Evolutionary conservation across 2,797 vertebrate genomes (phyloP), one percentile per base, ranked within the genome.

Genomic region (Myoxocephalus aenaeus): DNA sequence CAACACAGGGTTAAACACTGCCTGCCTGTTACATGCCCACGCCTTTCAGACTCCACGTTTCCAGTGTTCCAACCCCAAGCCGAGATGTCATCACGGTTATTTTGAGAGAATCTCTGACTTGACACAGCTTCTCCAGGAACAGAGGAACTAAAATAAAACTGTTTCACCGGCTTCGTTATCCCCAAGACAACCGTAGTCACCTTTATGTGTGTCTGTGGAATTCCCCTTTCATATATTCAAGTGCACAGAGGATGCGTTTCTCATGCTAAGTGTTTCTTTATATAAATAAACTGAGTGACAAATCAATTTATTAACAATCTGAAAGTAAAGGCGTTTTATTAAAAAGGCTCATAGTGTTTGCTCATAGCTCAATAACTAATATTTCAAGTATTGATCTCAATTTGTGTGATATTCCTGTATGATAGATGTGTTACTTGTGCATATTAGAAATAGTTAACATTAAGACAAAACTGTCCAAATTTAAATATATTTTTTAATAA

Each of bases 31-130:
- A 7, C 32, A 42, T 25, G 68, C 20, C 12, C 8, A 36, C 3
- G 2, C 13, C 63, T 65, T 29, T 36, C 10, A 15, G 20, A 64
- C 29, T 53, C 32, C 29, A 65, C n/a, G 18, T n/a, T 29, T 65
- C 3, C 22, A 73, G 48, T 34, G 22, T 58, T 64, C 11, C 17
- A 29, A 61, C 3, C 42, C 42, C 40, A 42, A 57, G 8, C 22
- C 0, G 1, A 62, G 9, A 68, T 59, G 50, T 59, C 63, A 65
- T 53, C 50, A 56, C 32, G 14, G 46, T 62, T 53, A 68, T 53
- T 65, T 56, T 22, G 2, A 36, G 42, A 58, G 40, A 59, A 18
- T 27, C 61, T 75, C 34, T 58, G 42, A 65, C 71, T 1, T 73
- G 42, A 63, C 61, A 8, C 48, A 70, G 25, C 7, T 40, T 69